A percentile compares a stretch with the other conserved stretches of the same genome.
Evolutionary conservation across 2,113 vertebrate genomes (phyloP).

Genomic region (Podocnemis expansa): DNA sequence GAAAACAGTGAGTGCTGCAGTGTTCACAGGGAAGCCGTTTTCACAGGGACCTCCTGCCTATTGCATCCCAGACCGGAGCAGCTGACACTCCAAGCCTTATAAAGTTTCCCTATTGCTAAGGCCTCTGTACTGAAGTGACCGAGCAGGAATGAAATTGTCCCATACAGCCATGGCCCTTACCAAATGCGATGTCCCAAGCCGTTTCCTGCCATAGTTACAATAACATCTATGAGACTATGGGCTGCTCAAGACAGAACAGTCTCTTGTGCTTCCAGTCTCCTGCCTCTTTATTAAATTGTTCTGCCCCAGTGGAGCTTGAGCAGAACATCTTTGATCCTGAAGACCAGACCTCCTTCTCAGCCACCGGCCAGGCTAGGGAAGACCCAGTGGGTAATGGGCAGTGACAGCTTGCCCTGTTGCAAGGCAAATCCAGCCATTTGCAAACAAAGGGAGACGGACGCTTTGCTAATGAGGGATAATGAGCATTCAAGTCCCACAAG

Average conservation of each 20-base stretch:
- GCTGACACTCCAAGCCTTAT: neutral
- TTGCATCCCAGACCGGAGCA: neutral
- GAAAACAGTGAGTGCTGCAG: neutral
- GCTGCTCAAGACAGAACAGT: neutral
- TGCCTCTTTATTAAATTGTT: conserved; percentile 72
- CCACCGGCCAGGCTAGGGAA: neutral
- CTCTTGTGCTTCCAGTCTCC: neutral
- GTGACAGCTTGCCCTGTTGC: conserved; percentile 19
- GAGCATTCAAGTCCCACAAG: conserved; percentile 1
- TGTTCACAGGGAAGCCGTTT: neutral
- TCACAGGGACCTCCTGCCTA: neutral
- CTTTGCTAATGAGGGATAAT: conserved; percentile 63
- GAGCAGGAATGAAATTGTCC: neutral
- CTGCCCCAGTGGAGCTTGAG: conserved; percentile 52
- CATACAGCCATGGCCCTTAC: neutral
- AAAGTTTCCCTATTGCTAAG: neutral
- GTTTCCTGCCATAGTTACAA: neutral
- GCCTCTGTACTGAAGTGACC: neutral
- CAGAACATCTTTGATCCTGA: conserved; percentile 41
- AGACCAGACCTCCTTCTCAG: conserved; percentile 44
- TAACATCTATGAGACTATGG: neutral
- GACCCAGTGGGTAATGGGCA: conserved; percentile 21
- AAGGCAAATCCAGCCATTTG: neutral
- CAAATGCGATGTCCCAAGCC: neutral
- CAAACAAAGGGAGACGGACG: conserved; percentile 2